Evolutionary conservation across 2,113 vertebrate genomes (phyloP).

Genomic region (Delphinapterus leucas): DNA sequence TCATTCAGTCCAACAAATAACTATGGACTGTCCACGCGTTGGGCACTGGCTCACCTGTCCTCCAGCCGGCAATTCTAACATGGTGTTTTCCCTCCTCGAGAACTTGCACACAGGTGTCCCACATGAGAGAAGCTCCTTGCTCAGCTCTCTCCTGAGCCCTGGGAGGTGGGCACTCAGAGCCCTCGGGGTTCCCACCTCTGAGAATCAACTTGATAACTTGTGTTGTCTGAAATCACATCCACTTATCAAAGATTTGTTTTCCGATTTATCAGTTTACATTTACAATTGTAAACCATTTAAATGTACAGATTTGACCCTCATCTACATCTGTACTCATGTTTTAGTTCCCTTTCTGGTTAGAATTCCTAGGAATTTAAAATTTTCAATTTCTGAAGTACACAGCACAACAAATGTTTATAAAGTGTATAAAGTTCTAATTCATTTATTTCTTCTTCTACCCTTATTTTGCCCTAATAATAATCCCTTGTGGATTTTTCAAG

Average conservation of each 20-base stretch:
- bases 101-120: accelerated
- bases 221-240: not conserved
- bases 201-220: no score
- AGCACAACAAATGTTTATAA: no score
- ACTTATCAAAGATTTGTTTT: not conserved
- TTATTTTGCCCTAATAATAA: not conserved
- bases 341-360: not conserved
- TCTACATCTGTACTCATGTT: accelerated
- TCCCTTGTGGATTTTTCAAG: no score
- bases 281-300: accelerated
- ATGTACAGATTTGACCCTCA: accelerated
- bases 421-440: no score
- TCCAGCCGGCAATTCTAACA: accelerated
- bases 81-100: accelerated
- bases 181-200: not conserved
- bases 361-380: not conserved
- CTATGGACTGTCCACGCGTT: accelerated
- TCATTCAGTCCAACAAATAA: not conserved
- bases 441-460: not conserved
- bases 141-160: not conserved
- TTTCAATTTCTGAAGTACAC: not conserved
- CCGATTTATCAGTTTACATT: not conserved
- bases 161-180: accelerated
- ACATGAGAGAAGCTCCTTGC: accelerated
- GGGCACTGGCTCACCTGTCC: accelerated